Conservation (phyloP, 2,888 invertebrate genomes). For the Phoenoteleia sp. region DNA sequence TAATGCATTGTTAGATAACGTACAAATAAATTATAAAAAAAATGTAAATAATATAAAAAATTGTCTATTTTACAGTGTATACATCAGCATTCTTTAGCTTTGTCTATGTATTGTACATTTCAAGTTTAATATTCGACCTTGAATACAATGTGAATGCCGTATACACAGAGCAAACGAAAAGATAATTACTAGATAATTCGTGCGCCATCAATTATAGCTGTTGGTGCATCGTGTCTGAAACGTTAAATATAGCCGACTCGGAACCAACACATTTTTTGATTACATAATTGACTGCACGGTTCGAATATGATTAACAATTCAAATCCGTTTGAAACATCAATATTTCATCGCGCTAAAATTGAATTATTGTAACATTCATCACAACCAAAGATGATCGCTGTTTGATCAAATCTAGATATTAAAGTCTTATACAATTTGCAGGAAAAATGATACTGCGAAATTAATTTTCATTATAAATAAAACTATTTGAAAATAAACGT, state of each 20-base stretch:
- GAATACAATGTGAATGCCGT: constrained; percentile 3
- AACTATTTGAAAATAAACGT: no score
- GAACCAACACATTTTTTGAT: constrained; percentile 53
- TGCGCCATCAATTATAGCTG: constrained; percentile 55
- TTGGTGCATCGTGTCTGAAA: constrained; percentile 44
- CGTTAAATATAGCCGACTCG: constrained; percentile 54
- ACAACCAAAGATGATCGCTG: no score
- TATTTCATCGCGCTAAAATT: constrained; percentile 47
- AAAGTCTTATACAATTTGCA: no score
- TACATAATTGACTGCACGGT: constrained; percentile 46
- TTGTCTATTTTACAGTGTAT: no score
- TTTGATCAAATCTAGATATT: no score
- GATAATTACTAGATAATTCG: constrained; percentile 62
- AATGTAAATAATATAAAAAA: no score
- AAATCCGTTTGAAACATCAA: constrained; percentile 55
- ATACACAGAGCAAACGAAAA: constrained; percentile 41
- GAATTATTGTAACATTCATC: constrained; percentile 42
- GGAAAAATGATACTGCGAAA: no score
- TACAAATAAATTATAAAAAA: no score
- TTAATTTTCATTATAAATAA: no score
- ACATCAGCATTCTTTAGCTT: no score
- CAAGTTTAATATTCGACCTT: constrained; percentile 43
- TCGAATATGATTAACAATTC: constrained; percentile 57
- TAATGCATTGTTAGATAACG: no score
- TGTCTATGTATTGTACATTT: no score